phyloP scores from a whole-genome alignment of 2,797 vertebrate species.

The Danio choprae region DNA sequence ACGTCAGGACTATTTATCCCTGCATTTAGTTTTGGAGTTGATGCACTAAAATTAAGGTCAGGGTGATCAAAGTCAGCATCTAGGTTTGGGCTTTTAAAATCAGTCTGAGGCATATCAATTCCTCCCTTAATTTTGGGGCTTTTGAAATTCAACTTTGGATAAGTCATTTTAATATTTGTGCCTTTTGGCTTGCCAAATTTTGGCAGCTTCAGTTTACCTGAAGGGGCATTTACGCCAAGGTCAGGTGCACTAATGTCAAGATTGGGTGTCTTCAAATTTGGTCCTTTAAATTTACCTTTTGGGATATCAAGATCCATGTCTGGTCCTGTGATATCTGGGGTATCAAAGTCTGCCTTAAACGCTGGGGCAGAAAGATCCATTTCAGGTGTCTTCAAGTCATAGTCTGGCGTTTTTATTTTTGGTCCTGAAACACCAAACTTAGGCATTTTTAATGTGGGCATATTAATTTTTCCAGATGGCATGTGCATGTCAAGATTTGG shows the following conservation, averaged over 20 bases:
- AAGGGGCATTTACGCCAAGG: constrained; percentile 35
- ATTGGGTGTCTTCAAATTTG: constrained; percentile 37
- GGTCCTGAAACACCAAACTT: constrained; percentile 51
- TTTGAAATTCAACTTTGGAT: constrained; percentile 48
- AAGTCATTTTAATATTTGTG: constrained; percentile 38
- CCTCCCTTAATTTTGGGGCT: constrained; percentile 55
- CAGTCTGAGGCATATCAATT: constrained; percentile 42
- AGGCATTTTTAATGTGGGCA: constrained; percentile 33
- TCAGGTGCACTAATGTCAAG: constrained; percentile 38
- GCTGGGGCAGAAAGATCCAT: constrained; percentile 58
- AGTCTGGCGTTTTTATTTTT: constrained; percentile 34
- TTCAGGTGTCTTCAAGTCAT: constrained; percentile 54
- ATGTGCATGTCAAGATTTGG: constrained; percentile 19
- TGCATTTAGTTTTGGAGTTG: constrained; percentile 48
- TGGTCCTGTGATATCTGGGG: constrained; percentile 34
- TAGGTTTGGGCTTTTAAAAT: constrained; percentile 51
- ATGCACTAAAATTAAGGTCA: constrained; percentile 36
- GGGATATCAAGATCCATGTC: constrained; percentile 45
- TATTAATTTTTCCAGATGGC: constrained; percentile 38
- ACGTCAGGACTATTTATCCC: constrained; percentile 45
- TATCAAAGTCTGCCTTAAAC: constrained; percentile 61
- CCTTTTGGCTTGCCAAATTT: constrained; percentile 58
- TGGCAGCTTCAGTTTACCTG: constrained; percentile 47
- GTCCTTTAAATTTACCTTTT: constrained; percentile 34
- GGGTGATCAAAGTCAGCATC: constrained; percentile 56